Percentiles rank a stretch among this genome's conserved stretches.
Evolutionary conservation across 2,797 vertebrate genomes (phyloP).

Genomic region (Somateria mollissima): DNA sequence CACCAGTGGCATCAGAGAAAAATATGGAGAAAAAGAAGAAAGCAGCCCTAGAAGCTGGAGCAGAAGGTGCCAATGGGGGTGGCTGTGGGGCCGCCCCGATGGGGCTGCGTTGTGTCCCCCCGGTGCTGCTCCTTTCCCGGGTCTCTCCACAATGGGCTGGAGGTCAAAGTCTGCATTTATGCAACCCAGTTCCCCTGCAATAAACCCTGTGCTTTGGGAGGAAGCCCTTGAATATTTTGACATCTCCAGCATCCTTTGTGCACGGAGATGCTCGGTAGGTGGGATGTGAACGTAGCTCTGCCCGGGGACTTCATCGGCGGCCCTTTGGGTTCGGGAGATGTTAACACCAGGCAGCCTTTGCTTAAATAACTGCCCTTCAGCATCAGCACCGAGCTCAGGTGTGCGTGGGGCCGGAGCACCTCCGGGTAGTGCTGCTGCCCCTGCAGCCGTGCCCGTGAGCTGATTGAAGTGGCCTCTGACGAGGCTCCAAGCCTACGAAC

Average conservation of each 20-base stretch:
- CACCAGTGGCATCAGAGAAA: background rate
- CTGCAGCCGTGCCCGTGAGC: background rate
- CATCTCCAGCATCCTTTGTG: background rate
- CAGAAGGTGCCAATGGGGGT: background rate
- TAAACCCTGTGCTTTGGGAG: background rate
- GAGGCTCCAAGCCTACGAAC: background rate
- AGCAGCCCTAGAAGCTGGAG: background rate
- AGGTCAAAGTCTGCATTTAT: background rate
- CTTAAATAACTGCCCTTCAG: background rate
- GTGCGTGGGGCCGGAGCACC: background rate
- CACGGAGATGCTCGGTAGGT: rapidly evolving
- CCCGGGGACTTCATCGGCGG: background rate
- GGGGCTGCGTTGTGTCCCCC: background rate
- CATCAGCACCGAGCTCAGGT: rapidly evolving
- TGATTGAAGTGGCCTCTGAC: background rate
- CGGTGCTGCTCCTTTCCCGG: background rate
- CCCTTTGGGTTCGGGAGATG: background rate
- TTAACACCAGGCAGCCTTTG: background rate
- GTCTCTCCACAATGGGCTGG: background rate
- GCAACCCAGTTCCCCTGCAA: background rate
- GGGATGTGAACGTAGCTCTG: background rate
- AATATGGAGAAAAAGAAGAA: background rate
- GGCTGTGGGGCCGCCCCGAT: rapidly evolving
- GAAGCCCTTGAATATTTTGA: background rate
- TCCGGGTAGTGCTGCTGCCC: rapidly evolving